phyloP scores from a whole-genome alignment of 2,888 invertebrate species.

The Drosophila acutilabella region DNA sequence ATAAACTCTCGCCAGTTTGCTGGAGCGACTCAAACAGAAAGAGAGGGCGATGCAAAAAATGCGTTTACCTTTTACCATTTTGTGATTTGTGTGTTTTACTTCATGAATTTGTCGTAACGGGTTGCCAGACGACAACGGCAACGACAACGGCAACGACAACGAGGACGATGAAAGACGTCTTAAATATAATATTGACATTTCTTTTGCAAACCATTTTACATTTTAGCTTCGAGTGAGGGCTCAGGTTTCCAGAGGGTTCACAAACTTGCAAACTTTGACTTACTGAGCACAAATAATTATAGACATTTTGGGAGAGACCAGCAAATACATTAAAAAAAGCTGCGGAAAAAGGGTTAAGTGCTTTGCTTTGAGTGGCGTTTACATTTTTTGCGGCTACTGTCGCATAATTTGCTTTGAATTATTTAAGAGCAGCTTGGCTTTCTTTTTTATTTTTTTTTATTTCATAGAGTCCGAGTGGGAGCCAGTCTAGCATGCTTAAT shows the following conservation, averaged over 20 bases:
- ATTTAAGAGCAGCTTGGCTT: slow-evolving; percentile 56
- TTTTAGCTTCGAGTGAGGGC: slow-evolving; percentile 17
- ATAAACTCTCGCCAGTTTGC: slow-evolving; percentile 20
- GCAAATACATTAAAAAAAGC: slow-evolving; percentile 11
- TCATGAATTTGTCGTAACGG: slow-evolving; percentile 69
- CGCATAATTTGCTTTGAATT: slow-evolving; percentile 78
- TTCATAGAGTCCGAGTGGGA: slow-evolving; percentile 21
- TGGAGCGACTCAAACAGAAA: slow-evolving; percentile 30
- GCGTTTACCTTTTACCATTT: slow-evolving; percentile 67
- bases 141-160: slow-evolving; percentile 20
- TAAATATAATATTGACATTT: slow-evolving; percentile 80
- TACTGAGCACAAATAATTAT: slow-evolving; percentile 79
- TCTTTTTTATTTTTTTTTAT: background rate
- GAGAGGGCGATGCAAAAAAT: slow-evolving; percentile 32
- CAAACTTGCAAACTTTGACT: slow-evolving; percentile 75
- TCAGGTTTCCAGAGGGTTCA: slow-evolving; percentile 53
- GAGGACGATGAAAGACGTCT: slow-evolving; percentile 59
- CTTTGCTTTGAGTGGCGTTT: slow-evolving; percentile 63
- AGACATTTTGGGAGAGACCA: slow-evolving; percentile 56
- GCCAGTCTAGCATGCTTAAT: slow-evolving; percentile 61
- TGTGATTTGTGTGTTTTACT: slow-evolving; percentile 72
- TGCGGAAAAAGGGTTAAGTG: slow-evolving; percentile 73
- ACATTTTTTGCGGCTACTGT: slow-evolving; percentile 73
- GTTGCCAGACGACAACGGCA: slow-evolving; percentile 40
- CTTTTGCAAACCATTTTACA: slow-evolving; percentile 54